Percentiles rank a stretch among this genome's conserved stretches.
Conservation (phyloP, 2,888 invertebrate species). For the Andricus quercusramuli region DNA sequence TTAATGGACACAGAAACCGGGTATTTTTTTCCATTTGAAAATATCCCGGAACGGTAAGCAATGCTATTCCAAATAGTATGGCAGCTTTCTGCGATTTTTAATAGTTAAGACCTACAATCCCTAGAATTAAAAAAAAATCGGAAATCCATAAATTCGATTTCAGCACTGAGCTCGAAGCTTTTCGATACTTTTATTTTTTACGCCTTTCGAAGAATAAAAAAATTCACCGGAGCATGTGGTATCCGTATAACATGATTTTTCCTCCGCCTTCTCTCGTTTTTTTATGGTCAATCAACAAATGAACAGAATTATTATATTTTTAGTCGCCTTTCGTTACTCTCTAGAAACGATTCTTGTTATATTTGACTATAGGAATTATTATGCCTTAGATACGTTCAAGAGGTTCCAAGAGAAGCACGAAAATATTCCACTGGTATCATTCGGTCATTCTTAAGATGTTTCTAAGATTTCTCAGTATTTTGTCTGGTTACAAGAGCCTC, state of each 20-base stretch:
- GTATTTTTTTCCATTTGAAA: neutral
- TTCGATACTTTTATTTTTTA: neutral
- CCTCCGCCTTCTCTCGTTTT: neutral
- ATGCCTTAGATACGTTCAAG: neutral
- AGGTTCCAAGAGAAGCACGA: neutral
- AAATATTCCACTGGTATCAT: neutral
- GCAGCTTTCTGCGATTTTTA: neutral
- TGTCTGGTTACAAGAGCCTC: neutral
- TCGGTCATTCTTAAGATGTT: neutral
- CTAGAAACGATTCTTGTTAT: neutral
- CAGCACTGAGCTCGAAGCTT: neutral
- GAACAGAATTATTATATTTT: slow-evolving; percentile 4
- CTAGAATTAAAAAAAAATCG: too few relatives aligned
- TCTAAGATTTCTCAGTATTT: neutral
- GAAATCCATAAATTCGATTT: too few relatives aligned
- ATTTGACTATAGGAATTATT: slow-evolving; percentile 1
- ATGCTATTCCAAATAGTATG: neutral
- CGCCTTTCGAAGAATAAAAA: neutral
- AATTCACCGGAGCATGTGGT: slow-evolving; percentile 10
- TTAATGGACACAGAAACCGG: neutral
- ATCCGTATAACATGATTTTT: slow-evolving; percentile 19
- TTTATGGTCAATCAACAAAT: neutral
- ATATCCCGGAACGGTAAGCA: neutral
- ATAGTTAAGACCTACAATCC: neutral
- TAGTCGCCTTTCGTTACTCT: neutral